Base-by-base conservation (phyloP, 2,888 invertebrate genomes). In the Hedya salicella region DNA sequence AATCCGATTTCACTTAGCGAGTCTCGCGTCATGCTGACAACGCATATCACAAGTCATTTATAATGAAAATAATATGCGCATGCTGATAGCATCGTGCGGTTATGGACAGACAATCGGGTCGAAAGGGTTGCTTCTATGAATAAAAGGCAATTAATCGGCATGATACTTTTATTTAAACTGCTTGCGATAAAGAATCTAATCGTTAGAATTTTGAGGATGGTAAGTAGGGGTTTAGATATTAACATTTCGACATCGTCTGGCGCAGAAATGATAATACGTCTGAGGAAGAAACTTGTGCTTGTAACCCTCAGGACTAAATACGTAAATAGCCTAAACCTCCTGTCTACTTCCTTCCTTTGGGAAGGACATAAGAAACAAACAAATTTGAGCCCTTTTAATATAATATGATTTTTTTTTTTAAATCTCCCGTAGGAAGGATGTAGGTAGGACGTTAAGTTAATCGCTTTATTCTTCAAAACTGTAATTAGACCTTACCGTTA, bases 21-120 rank as follows among this genome's bases (percentile, higher is more conserved):
- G 77, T 75, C 78, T 82, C 83, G 82, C 78, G 82, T 92, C 92
- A 91, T 87, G 92, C 92, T 92, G 92, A 92, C 91, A 91, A 80
- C 75, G 83, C 89, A 82, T 90, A 86, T 88, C 79, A 87, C 85
- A 85, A 85, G 84, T 87, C 89, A 83, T 91, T 90, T 87, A 85
- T 90, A 85, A 89, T 82, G 79, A 80, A 86, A 80, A 83, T 87
- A 69, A 74, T 82, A 80, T 83, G 81, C 78, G 75, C 75, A 68
- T 73, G 72, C 74, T 79, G 91, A 92, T 92, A 86, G 75, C 76
- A 91, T 91, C 91, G 76, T 75, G 72, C 73, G 75, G 79, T 82
- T 57, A 64, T 64, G 49, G 82, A 79, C 77, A 78, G 79, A 85
- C 80, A 79, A 81, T 80, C 72, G 75, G 60, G 59, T 69, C 65